These are phyloP conservation scores for Amaurobius ferox DNA, from an alignment of 2,888 invertebrate genomes.

Conservation along the genomic window DNA sequence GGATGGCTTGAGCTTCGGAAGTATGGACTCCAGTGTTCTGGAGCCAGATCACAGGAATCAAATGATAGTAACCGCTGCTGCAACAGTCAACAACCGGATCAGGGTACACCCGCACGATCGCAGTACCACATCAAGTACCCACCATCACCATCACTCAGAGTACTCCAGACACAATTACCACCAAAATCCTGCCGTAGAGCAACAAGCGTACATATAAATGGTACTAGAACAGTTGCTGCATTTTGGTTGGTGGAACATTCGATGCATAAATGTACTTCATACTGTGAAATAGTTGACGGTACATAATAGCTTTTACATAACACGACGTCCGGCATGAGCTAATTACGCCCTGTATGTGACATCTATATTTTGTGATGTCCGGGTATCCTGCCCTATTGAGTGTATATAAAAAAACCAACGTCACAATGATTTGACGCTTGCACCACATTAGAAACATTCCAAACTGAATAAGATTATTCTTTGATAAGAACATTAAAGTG, in stretches of 20 bases:
- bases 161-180: constrained; percentile 37
- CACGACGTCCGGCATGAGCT: constrained; percentile 26
- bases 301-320: not conserved
- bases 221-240: not conserved
- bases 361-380: constrained; percentile 29
- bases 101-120: constrained; percentile 31
- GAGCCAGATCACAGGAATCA: constrained; percentile 52
- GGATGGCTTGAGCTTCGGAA: constrained; percentile 58
- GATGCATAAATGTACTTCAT: not conserved
- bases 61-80: constrained; percentile 15
- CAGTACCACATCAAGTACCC: not conserved
- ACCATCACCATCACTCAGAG: constrained; percentile 8
- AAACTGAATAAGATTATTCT: not conserved
- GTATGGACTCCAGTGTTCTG: constrained; percentile 59
- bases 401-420: constrained; percentile 2
- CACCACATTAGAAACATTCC: constrained; percentile 7
- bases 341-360: constrained; percentile 19
- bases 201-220: constrained; percentile 61
- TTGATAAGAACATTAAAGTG: not conserved
- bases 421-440: not conserved
- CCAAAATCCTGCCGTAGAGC: constrained; percentile 47
- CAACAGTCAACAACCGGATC: constrained; percentile 46
- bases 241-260: not conserved
- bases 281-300: not conserved
- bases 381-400: constrained; percentile 33